Evolutionary conservation across 2,797 vertebrate genomes (phyloP).

Genomic region (Erethizon dorsatum): DNA sequence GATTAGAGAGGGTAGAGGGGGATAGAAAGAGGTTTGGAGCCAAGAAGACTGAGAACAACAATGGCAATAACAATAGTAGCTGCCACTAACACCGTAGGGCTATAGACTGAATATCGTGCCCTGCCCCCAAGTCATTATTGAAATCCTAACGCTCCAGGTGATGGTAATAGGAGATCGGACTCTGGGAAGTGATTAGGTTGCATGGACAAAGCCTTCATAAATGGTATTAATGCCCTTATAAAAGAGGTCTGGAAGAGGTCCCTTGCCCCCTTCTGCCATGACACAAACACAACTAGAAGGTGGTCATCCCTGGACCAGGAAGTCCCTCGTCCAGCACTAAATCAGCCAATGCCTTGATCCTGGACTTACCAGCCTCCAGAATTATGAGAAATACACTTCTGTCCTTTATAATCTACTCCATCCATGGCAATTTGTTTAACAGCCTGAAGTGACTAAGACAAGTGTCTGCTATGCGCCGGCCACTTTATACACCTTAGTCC

Average conservation of each 20-base stretch:
- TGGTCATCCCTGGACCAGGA: no score
- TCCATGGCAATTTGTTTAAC: neutral
- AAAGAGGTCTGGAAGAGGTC: neutral
- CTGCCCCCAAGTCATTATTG: neutral
- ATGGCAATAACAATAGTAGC: fast-evolving
- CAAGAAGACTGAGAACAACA: neutral
- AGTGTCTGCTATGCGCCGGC: neutral
- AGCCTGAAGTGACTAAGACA: neutral
- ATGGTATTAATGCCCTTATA: neutral
- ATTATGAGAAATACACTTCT: neutral
- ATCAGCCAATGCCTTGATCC: neutral
- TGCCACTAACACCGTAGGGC: neutral
- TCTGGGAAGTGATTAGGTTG: neutral
- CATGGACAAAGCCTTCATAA: neutral
- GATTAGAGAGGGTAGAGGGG: neutral
- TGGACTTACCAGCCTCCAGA: neutral
- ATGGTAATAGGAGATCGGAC: neutral
- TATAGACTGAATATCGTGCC: neutral
- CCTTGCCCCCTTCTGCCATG: no score
- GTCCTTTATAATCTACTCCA: neutral
- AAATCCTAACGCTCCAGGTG: neutral
- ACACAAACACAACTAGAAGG: neutral
- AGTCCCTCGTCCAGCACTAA: fast-evolving
- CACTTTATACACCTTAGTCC: neutral
- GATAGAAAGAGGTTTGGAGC: neutral